These are phyloP conservation scores for Stichopus chloronotus DNA, from an alignment of 35 echinoderm and acorn worm species.

Conservation along the genomic window DNA sequence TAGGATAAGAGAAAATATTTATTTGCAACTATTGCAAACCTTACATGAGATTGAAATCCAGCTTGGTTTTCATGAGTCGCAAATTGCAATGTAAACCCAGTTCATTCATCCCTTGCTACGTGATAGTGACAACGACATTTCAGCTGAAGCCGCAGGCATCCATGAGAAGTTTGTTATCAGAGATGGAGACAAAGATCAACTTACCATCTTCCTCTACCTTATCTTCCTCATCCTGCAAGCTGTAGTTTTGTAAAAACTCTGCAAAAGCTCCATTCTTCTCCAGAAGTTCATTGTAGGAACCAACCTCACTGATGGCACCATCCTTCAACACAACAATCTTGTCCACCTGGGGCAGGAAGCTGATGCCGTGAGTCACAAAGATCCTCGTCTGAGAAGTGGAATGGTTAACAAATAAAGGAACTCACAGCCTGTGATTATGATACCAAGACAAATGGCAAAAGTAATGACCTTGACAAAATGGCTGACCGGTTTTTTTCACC, in stretches of 20 bases:
- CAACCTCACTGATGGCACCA: conserved; percentile 76
- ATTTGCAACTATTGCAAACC: too few relatives aligned
- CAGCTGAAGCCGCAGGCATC: too few relatives aligned
- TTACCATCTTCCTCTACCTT: conserved; percentile 31
- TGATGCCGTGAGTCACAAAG: conserved; percentile 90
- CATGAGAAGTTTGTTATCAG: too few relatives aligned
- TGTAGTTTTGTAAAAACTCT: conserved; percentile 89
- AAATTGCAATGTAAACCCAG: too few relatives aligned
- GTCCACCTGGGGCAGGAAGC: conserved; percentile 90
- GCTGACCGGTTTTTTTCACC: background rate
- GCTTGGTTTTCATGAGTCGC: too few relatives aligned
- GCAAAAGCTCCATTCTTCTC: conserved; percentile 85
- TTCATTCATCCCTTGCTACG: too few relatives aligned
- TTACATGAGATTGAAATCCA: too few relatives aligned
- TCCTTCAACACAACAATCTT: conserved; percentile 85
- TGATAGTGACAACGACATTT: too few relatives aligned
- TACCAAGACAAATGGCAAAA: background rate
- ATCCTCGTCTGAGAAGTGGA: conserved; percentile 71
- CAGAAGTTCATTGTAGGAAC: conserved; percentile 85
- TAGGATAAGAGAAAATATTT: too few relatives aligned
- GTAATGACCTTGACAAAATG: background rate
- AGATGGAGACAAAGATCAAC: background rate
- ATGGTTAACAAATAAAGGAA: background rate
- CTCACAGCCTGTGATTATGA: background rate
- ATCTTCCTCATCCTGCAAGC: conserved; percentile 73